Conservation (phyloP, 2,888 invertebrate species). For the Rugalucina vietnamica region DNA sequence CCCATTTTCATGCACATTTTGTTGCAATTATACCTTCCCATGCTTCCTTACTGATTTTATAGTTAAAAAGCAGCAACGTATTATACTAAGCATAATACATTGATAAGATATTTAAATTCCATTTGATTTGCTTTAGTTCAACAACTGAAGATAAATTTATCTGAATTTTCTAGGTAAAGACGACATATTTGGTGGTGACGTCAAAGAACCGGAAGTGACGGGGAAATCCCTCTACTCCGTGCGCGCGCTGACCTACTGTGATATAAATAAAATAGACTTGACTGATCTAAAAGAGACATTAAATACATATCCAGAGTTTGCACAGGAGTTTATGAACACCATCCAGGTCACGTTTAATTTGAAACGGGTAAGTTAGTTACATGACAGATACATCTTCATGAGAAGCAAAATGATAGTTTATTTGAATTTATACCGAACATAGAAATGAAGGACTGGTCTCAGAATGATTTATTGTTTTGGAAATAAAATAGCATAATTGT, state of each 20-base stretch:
- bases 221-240: conserved; percentile 83
- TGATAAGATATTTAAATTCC: too few species aligned
- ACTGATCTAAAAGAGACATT: conserved; percentile 81
- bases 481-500: too few species aligned
- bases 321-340: conserved; percentile 78
- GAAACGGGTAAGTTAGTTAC: conserved; percentile 73
- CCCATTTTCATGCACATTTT: background rate
- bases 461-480: too few species aligned
- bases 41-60: too few species aligned
- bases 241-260: conserved; percentile 82
- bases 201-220: conserved; percentile 71
- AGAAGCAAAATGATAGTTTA: too few species aligned
- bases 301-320: conserved; percentile 83
- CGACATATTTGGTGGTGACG: conserved; percentile 83
- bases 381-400: too few species aligned
- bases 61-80: too few species aligned
- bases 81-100: too few species aligned
- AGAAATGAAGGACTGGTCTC: too few species aligned
- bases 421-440: too few species aligned
- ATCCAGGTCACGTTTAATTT: conserved; percentile 83
- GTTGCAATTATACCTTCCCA: background rate
- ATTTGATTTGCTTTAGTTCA: too few species aligned
- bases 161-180: conserved; percentile 79
- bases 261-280: conserved; percentile 83
- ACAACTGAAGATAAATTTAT: background rate